Evolutionary conservation across 1,140 invertebrate genomes (phyloP).

Genomic region (Phymastichus coffea): DNA sequence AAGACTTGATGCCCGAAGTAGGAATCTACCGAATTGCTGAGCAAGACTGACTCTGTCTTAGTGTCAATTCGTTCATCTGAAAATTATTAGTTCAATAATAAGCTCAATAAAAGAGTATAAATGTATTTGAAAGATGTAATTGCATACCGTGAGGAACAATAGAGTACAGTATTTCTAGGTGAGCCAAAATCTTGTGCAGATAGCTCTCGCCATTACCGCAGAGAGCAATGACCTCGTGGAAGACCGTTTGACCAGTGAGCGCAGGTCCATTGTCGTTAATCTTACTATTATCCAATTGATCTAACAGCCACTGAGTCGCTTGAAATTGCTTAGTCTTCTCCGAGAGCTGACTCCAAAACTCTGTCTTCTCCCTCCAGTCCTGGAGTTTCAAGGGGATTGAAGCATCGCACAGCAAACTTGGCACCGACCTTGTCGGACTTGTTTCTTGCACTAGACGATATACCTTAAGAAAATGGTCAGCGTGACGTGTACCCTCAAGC

Average conservation of each 20-base stretch:
- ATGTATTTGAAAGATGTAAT: neutral
- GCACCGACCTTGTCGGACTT: neutral
- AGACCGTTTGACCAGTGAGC: constrained; percentile 23
- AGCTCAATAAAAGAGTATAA: neutral
- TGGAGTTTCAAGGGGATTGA: constrained; percentile 35
- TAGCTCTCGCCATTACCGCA: constrained; percentile 36
- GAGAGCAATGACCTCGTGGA: constrained; percentile 32
- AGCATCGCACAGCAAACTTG: constrained; percentile 30
- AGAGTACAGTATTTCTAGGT: constrained; percentile 38
- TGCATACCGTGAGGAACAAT: constrained; percentile 34
- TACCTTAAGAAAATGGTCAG: constrained; percentile 27
- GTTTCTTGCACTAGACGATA: constrained; percentile 39
- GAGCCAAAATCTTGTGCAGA: constrained; percentile 36
- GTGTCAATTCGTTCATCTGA: constrained; percentile 28
- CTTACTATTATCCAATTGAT: neutral
- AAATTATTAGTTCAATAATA: neutral
- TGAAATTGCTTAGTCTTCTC: constrained; percentile 23
- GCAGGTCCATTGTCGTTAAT: neutral
- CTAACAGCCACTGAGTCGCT: neutral
- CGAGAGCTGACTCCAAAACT: constrained; percentile 39
- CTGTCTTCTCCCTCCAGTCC: constrained; percentile 35
- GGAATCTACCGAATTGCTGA: constrained; percentile 40
- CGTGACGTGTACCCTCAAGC: constrained; percentile 33
- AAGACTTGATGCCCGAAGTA: constrained; percentile 62
- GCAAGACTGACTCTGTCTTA: constrained; percentile 33